A percentile compares a stretch with the other conserved stretches of the same genome.
phyloP scores from a whole-genome alignment of 2,797 vertebrate genomes.

The Enteromius trimaculatus region DNA sequence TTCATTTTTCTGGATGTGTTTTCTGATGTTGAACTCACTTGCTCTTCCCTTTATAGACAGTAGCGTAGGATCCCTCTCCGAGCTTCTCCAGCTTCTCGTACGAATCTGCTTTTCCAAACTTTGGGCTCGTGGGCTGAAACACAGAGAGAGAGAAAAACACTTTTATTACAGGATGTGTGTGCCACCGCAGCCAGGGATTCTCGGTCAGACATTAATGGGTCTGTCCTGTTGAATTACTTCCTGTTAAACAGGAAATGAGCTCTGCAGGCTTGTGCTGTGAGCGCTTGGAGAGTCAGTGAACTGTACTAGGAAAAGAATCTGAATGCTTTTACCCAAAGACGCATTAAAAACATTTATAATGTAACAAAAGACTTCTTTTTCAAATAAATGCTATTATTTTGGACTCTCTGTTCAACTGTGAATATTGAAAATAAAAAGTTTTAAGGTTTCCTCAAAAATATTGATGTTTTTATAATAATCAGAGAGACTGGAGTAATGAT shows the following conservation, averaged over 20 bases:
- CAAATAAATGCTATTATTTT: no score
- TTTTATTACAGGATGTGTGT: neutral
- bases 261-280: neutral
- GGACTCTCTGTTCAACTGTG: no score
- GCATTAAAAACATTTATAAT: no score
- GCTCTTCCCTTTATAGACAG: conserved; percentile 99
- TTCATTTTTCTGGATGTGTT: neutral
- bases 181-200: neutral
- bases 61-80: conserved; percentile 96
- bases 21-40: conserved; percentile 83
- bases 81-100: conserved; percentile 98
- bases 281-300: neutral
- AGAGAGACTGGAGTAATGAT: neutral
- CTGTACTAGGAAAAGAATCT: neutral
- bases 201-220: neutral
- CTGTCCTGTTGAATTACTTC: conserved; percentile 1
- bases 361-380: no score
- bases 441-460: no score
- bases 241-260: conserved; percentile 19
- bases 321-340: neutral
- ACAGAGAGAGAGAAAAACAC: neutral
- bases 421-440: no score
- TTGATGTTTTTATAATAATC: no score
- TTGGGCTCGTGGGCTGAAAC: conserved; percentile 93
- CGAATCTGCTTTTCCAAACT: conserved; percentile 97